These are phyloP conservation scores for Chrysaora quinquecirrha DNA, from an alignment of 30 jellyfish, hydroid and myxozoan species.

Conservation along the genomic window DNA sequence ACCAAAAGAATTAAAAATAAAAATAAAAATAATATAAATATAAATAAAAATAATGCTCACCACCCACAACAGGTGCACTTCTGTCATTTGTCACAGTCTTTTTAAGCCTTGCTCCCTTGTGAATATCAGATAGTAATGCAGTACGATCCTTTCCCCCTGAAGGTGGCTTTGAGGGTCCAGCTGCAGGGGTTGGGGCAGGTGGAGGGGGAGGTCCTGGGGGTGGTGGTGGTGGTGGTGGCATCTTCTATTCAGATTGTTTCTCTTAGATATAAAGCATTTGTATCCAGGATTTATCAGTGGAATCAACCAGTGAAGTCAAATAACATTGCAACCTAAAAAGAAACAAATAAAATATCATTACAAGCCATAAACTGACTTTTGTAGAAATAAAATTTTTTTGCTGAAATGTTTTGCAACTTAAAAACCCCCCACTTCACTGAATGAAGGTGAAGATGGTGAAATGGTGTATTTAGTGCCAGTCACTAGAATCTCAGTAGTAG, in stretches of 20 bases:
- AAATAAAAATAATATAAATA: not conserved
- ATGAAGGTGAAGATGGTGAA: no score
- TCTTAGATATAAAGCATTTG: not conserved
- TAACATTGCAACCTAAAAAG: not conserved
- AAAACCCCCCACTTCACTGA: no score
- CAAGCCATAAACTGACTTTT: not conserved
- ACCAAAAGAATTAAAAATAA: no score
- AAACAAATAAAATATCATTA: not conserved
- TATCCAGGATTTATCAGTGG: not conserved
- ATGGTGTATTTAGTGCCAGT: no score
- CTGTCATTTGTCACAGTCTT: slow-evolving; percentile 91
- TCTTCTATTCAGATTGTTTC: no score
- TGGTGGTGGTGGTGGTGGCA: slow-evolving; percentile 95
- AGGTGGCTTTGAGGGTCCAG: slow-evolving; percentile 66
- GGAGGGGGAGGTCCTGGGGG: slow-evolving; percentile 97
- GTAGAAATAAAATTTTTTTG: no score
- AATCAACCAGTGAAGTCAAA: not conserved
- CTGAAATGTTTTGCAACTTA: no score
- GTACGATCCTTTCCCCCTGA: slow-evolving; percentile 84
- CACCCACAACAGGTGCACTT: slow-evolving; percentile 77
- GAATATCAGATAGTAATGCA: slow-evolving; percentile 73
- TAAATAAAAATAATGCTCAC: slow-evolving; percentile 23
- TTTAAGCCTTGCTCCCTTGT: slow-evolving; percentile 78
- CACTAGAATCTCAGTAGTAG: no score
- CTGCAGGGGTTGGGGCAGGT: slow-evolving; percentile 50